Percentiles rank a stretch among this genome's conserved stretches.
Conservation (phyloP, 2,113 vertebrate genomes). For the Protobothrops mucrosquamatus region DNA sequence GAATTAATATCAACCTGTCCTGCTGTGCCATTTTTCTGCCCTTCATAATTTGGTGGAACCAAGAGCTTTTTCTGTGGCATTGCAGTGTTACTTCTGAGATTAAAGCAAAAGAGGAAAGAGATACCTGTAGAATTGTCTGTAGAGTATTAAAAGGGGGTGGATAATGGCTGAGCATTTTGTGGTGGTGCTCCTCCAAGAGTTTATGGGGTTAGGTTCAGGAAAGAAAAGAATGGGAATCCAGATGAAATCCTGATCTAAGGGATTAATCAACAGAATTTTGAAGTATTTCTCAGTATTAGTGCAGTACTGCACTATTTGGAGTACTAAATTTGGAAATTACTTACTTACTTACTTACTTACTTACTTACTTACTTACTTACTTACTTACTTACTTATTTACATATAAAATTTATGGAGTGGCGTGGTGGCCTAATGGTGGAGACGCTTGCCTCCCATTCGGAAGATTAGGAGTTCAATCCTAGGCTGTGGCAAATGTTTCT, state of each 20-base stretch:
- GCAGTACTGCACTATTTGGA: background rate
- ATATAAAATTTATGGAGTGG: background rate
- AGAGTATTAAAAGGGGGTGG: background rate
- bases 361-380: no score
- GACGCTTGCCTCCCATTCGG: no score
- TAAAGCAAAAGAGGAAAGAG: background rate
- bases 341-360: no score
- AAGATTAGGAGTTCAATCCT: no score
- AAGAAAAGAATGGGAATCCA: background rate
- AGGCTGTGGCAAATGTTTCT: no score
- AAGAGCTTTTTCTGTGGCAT: background rate
- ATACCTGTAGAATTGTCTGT: background rate
- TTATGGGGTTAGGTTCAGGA: background rate
- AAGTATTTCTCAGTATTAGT: background rate
- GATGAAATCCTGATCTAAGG: background rate
- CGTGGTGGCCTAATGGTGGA: background rate
- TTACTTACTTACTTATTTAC: no score
- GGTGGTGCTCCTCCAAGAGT: background rate
- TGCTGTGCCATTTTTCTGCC: background rate
- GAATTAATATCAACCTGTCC: background rate
- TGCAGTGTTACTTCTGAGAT: background rate
- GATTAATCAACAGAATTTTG: background rate
- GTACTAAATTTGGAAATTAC: background rate
- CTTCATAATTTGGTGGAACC: background rate
- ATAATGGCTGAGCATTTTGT: background rate